Evolutionary conservation across 2,113 vertebrate species (phyloP), one percentile per base, ranked within the genome.

Genomic region (Zootoca vivipara): DNA sequence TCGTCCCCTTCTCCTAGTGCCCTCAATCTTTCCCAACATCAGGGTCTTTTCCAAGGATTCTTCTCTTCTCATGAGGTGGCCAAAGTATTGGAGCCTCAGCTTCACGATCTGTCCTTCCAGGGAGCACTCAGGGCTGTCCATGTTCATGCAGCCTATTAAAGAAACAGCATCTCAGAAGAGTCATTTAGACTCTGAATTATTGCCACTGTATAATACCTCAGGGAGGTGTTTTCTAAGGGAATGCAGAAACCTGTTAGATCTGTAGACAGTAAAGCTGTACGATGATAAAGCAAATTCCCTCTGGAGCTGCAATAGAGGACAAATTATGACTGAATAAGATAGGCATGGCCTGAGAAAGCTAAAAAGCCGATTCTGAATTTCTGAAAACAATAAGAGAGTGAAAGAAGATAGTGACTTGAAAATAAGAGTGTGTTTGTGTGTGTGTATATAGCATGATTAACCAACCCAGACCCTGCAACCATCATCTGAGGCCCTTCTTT

Each of bases 381-480:
- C n/a, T 91, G 69, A 12, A 90, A 82, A 73, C 38, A 42, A 4
- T 75, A 74, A 85, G 16, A 42, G n/a, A 52, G n/a, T 46, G 28
- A 77, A 64, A 65, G 6, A 78, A 35, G 42, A 56, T 82, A n/a
- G 26, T 56, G 20, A 52, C 56, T 69, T 28, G 42, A 26, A 83
- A 83, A 46, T 42, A 24, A 9, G 64, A 1, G 65, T 62, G 52
- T 80, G 28, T 20, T 9, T 33, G 52, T 18, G n/a, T 80, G 7
- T 1, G 87, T 73, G 83, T 52, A 77, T 89, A 90, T 87, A 52
- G 10, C 35, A 77, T 26, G 67, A 90, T 65, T 89, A 80, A 87
- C 16, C 26, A 38, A 52, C 46, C 46, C 46, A 52, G 10, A 52
- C 46, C 46, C 10, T 52, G 46, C 46, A 52, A 52, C 46, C 46